Evolutionary conservation across 64 coral and sea anemone genomes (phyloP).

Genomic region (Acropora yongei): DNA sequence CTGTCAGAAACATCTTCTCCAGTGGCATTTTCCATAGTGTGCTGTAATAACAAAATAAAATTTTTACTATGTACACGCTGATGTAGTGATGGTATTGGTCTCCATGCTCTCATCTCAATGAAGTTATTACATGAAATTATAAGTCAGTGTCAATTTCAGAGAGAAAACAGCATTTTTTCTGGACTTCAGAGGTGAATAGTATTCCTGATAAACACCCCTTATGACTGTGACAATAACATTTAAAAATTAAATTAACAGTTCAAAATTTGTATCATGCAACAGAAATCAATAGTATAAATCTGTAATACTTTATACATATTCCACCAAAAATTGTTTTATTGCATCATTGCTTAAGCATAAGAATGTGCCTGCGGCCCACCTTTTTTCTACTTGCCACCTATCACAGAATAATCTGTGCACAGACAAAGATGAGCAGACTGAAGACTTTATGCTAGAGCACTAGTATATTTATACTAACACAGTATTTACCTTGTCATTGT

Average conservation of each 20-base stretch:
- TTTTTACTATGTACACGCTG: neutral
- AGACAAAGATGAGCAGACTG: no score
- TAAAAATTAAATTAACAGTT: neutral
- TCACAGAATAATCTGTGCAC: no score
- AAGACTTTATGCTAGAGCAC: no score
- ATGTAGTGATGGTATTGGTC: neutral
- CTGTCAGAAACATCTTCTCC: neutral
- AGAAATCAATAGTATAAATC: constrained; percentile 8
- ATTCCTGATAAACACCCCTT: neutral
- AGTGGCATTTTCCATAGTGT: neutral
- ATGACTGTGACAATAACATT: neutral
- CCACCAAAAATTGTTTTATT: no score
- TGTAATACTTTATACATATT: no score
- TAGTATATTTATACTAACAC: no score
- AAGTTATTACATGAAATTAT: neutral
- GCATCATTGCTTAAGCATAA: no score
- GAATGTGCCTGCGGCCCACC: no score
- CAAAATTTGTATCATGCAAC: neutral
- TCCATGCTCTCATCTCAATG: neutral
- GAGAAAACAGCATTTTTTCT: neutral
- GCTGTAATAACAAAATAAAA: neutral
- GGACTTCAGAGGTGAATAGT: neutral
- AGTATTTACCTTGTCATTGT: no score
- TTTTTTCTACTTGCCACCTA: no score
- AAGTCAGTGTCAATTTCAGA: neutral